Conservation (phyloP, 2,797 vertebrate genomes). For the Triplophysa bombifrons region DNA sequence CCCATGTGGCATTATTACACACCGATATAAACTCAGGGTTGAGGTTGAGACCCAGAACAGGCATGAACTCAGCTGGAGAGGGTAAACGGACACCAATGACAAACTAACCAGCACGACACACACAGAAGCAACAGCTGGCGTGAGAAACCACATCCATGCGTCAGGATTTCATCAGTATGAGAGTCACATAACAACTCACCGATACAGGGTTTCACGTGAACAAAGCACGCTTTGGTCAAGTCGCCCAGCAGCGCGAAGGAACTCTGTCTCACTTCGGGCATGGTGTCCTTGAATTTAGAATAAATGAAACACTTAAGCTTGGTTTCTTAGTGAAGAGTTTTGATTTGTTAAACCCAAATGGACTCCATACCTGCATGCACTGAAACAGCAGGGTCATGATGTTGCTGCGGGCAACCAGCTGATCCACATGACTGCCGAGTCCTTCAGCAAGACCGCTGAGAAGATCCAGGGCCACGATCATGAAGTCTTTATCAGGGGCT, state of each 20-base stretch:
- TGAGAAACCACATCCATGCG: constrained; percentile 20
- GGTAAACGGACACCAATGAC: constrained; percentile 39
- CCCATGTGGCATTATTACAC: constrained; percentile 97
- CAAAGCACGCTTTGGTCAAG: constrained; percentile 93
- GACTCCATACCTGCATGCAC: constrained; percentile 90
- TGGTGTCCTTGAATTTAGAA: constrained; percentile 81
- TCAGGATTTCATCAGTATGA: constrained; percentile 7
- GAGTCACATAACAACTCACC: constrained; percentile 70
- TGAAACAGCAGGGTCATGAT: constrained; percentile 96
- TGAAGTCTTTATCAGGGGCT: constrained; percentile 95
- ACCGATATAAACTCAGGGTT: constrained; percentile 97
- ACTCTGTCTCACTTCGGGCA: constrained; percentile 96
- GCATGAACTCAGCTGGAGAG: constrained; percentile 91
- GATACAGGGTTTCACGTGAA: constrained; percentile 93
- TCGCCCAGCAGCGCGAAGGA: constrained; percentile 93
- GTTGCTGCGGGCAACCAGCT: constrained; percentile 92
- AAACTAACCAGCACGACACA: constrained; percentile 44
- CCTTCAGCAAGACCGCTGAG: constrained; percentile 93
- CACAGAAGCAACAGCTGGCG: neutral
- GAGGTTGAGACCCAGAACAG: constrained; percentile 92
- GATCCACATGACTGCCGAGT: constrained; percentile 87
- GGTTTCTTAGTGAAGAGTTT: neutral
- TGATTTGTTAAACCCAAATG: neutral
- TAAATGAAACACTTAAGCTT: constrained; percentile 3
- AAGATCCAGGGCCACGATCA: constrained; percentile 94